Base-by-base conservation (phyloP, 2,797 vertebrate species). In the Xerus rutilus region DNA sequence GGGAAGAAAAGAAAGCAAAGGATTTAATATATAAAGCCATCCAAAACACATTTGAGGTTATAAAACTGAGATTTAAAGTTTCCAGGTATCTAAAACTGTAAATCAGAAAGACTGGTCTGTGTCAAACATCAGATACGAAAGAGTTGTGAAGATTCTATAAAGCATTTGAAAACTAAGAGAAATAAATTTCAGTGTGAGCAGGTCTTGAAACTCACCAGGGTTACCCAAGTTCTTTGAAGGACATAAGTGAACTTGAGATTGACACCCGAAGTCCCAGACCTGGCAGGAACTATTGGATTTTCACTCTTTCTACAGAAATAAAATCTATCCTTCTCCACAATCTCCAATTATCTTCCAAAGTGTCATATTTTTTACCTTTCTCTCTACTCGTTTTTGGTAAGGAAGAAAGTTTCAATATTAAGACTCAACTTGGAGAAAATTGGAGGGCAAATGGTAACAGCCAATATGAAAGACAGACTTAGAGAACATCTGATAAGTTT, bases 21-120 rank as follows among this genome's bases (percentile, higher is more conserved):
- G 3, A 86, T 81, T 62, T 64, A 83, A 93, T 89, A 15, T 94
- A 89, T 76, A 83, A 86, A 93, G 39, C 28, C 69, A 0, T 15
- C 21, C 30, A 20, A 35, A 85, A 78, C 74, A 65, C 20, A 73
- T 39, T 11, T 69, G 18, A 25, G 2, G 20, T 76, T 72, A 39
- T 84, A 49, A 72, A 77, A 69, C 49, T 54, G 65, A 72, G 30
- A 69, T n/a, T 39, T n/a, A 62, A 89, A 70, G 35, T 21, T 96
- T 91, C 54, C 18, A 84, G 67, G 13, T 86, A 7, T 89, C 47
- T 92, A 70, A 76, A 95, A 84, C 35, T 83, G 1, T 70, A 81
- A 89, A 67, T 78, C 73, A 92, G 39, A 95, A 94, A 79, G 86
- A n/a, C 43, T 52, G 39, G 67, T 84, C 65, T 97, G 10, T 74